A percentile compares a stretch with the other conserved stretches of the same genome.
Evolutionary conservation across 2,113 vertebrate species (phyloP).

Genomic region (Jaculus jaculus): DNA sequence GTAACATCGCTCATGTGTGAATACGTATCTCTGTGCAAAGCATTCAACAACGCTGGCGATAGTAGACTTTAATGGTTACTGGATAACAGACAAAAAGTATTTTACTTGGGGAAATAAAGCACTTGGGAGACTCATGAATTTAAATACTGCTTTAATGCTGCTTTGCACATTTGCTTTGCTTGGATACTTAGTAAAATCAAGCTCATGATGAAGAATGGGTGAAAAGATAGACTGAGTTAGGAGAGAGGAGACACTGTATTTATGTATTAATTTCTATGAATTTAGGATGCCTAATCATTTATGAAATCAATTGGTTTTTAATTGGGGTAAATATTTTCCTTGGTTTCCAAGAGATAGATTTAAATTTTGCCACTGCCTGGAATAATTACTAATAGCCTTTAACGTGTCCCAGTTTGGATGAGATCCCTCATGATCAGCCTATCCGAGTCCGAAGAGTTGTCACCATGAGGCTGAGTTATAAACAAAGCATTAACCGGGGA

Average conservation of each 20-base stretch:
- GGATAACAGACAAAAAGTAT: neutral
- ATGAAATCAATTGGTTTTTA: neutral
- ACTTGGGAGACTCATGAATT: neutral
- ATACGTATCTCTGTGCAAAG: neutral
- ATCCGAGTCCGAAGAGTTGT: neutral
- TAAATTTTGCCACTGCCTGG: neutral
- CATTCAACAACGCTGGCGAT: neutral
- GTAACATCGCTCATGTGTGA: neutral
- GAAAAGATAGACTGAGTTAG: neutral
- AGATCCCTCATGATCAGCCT: neutral
- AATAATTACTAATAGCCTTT: neutral
- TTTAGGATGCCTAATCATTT: neutral
- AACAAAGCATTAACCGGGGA: neutral
- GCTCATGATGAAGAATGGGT: neutral
- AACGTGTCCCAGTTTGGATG: neutral
- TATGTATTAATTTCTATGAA: neutral
- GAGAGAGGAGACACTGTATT: neutral
- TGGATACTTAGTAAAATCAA: conserved; percentile 35
- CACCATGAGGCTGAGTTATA: neutral
- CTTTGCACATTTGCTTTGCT: conserved; percentile 20
- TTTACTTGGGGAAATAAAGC: neutral
- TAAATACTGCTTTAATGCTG: conserved; percentile 8
- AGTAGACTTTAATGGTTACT: neutral
- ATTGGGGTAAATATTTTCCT: neutral
- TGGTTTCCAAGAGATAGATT: neutral